phyloP scores from a whole-genome alignment of 2,888 invertebrate species.

The Hecatera dysodea region DNA sequence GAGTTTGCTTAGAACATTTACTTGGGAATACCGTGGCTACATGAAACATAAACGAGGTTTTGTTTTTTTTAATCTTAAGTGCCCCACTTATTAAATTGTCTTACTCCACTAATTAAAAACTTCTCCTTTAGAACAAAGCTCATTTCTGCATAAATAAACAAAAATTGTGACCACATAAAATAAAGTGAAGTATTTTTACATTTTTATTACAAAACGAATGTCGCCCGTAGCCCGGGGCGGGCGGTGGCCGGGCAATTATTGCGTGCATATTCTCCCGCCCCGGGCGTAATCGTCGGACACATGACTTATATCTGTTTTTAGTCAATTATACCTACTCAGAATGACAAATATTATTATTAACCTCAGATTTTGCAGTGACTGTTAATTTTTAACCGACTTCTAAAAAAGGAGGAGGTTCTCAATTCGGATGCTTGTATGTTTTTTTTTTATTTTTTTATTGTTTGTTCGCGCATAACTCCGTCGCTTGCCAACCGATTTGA shows the following conservation, averaged over 20 bases:
- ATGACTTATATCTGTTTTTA: conserved; percentile 62
- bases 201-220: conserved; percentile 57
- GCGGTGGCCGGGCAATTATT: conserved; percentile 62
- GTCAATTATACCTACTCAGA: conserved; percentile 45
- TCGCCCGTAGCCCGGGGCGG: conserved; percentile 61
- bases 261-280: conserved; percentile 59
- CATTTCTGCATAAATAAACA: conserved; percentile 32
- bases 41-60: too few relatives aligned
- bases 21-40: neutral
- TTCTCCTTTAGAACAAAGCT: neutral
- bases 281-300: conserved; percentile 49
- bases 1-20: conserved; percentile 20
- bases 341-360: conserved; percentile 42
- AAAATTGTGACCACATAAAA: conserved; percentile 34
- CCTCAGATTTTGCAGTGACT: conserved; percentile 23
- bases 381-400: too few relatives aligned
- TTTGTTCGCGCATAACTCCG: too few relatives aligned
- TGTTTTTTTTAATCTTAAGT: too few relatives aligned
- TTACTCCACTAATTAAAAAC: neutral
- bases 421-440: too few relatives aligned
- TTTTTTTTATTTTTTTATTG: too few relatives aligned
- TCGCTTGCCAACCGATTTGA: too few relatives aligned
- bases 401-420: too few relatives aligned
- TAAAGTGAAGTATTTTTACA: conserved; percentile 43
- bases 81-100: neutral